phyloP scores from a whole-genome alignment of 2,113 vertebrate species.

The Raja brachyura region DNA sequence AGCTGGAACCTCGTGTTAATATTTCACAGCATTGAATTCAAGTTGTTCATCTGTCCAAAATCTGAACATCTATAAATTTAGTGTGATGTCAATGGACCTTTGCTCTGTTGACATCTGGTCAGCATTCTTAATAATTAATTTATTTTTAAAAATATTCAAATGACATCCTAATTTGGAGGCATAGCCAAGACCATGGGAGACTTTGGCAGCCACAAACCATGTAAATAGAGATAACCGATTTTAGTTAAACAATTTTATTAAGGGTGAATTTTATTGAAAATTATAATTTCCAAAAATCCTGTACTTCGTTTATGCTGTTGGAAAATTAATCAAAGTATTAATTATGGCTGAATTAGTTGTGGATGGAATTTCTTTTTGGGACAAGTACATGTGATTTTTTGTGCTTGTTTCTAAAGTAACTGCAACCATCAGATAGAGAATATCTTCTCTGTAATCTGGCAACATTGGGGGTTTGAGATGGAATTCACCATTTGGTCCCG shows the following conservation, averaged over 20 bases:
- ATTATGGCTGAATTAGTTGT: background rate
- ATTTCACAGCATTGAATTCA: background rate
- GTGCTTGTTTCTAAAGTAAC: background rate
- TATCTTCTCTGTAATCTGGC: background rate
- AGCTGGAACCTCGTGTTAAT: background rate
- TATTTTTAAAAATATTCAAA: background rate
- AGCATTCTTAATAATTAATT: background rate
- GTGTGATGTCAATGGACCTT: background rate
- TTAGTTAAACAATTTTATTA: background rate
- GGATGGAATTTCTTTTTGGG: background rate
- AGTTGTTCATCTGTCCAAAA: background rate
- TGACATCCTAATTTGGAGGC: background rate
- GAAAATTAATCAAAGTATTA: background rate
- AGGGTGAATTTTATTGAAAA: background rate
- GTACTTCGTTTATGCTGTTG: background rate
- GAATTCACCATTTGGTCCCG: background rate
- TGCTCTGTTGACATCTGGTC: background rate
- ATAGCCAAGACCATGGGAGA: too few relatives aligned
- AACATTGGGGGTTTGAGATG: background rate
- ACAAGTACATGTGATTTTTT: background rate
- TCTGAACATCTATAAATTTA: background rate
- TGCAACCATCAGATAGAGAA: background rate
- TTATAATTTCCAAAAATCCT: background rate
- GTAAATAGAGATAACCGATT: background rate
- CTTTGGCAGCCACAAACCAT: background rate